Percentiles rank a stretch among this genome's conserved stretches.
Evolutionary conservation across 2,797 vertebrate genomes (phyloP).

Genomic region (Oreonectes daqikongensis): DNA sequence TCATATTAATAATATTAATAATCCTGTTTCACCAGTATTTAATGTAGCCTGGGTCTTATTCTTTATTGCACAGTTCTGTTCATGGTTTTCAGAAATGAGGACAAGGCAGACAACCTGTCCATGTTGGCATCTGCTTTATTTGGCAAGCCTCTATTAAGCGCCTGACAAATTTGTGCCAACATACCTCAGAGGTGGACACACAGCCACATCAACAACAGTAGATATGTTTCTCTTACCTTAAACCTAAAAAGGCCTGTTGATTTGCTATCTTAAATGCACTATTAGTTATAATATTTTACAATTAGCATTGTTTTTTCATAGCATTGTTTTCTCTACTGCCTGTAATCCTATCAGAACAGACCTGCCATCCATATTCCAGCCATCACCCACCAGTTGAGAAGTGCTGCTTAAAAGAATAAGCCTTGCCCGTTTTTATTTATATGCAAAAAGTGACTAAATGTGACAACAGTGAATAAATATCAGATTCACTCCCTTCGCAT

Average conservation of each 20-base stretch:
- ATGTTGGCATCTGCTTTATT: background rate
- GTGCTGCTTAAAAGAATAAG: background rate
- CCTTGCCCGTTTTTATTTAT: background rate
- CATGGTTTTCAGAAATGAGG: background rate
- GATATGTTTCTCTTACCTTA: background rate
- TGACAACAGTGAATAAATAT: constrained; percentile 12
- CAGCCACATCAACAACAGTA: background rate
- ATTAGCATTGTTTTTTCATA: background rate
- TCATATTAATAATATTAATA: too few relatives aligned
- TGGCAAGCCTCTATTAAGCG: background rate
- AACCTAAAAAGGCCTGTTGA: background rate
- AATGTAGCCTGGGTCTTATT: background rate
- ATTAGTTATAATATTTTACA: background rate
- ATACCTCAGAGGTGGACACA: background rate
- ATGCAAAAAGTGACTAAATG: background rate
- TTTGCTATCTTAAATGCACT: background rate
- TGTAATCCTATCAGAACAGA: background rate
- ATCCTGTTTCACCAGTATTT: too few relatives aligned
- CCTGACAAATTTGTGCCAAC: background rate
- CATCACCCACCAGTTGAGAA: background rate
- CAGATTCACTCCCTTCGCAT: background rate
- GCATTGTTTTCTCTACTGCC: background rate
- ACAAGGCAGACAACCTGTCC: background rate
- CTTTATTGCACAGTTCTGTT: background rate
- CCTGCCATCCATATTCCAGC: background rate